phyloP scores from a whole-genome alignment of 2,888 invertebrate genomes.

The Achlya flavicornis region DNA sequence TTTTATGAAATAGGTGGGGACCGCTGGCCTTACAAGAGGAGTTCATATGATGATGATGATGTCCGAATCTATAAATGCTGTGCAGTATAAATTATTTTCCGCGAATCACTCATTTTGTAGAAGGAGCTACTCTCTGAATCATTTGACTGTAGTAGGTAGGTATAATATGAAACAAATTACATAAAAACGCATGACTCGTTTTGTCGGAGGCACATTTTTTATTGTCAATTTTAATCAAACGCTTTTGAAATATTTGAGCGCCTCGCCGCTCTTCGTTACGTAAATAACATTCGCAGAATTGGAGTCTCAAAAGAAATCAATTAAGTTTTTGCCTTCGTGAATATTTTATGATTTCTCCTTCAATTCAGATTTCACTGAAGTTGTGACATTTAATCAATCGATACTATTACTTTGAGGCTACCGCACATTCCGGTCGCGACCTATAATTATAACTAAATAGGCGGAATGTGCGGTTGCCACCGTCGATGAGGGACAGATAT shows the following conservation, averaged over 20 bases:
- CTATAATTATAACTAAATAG: neutral
- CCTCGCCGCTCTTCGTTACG: neutral
- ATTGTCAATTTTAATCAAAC: conserved; percentile 5
- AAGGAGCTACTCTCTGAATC: no score
- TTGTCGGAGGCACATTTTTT: neutral
- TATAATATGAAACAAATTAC: no score
- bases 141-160: no score
- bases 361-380: neutral
- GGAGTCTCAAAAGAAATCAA: conserved; percentile 4
- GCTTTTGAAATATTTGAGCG: conserved; percentile 2
- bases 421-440: neutral
- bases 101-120: no score
- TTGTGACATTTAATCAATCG: conserved; percentile 2
- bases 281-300: neutral
- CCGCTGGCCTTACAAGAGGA: no score
- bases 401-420: neutral
- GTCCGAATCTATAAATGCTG: no score
- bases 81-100: no score
- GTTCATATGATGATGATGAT: no score
- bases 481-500: neutral
- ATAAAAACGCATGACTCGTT: neutral
- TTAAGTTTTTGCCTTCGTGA: conserved; percentile 1
- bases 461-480: neutral
- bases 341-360: neutral
- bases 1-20: neutral